A percentile compares a stretch with the other conserved stretches of the same genome.
These are phyloP conservation scores for Paedocypris sp. DNA, from an alignment of 2,113 vertebrate genomes.

Conservation along the genomic window DNA sequence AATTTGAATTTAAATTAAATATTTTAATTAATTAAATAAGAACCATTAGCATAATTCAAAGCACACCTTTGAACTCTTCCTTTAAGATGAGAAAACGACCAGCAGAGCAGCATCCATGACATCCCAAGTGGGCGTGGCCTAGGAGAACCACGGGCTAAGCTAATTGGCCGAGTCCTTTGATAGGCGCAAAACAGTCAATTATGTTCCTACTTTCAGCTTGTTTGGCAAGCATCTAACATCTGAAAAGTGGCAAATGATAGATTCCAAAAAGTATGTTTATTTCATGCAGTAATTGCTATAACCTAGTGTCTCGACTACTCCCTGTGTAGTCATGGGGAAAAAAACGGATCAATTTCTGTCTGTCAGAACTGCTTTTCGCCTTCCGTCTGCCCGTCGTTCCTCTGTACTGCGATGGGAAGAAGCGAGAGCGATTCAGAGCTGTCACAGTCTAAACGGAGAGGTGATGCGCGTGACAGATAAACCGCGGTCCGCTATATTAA, in stretches of 20 bases:
- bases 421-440: conserved; percentile 5
- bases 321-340: not conserved
- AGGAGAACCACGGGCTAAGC: not conserved
- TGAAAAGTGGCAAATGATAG: not conserved
- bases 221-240: not conserved
- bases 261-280: not conserved
- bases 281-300: not conserved
- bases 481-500: conserved; percentile 12
- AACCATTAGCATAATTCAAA: no score
- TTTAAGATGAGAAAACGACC: not conserved
- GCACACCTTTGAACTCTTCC: not conserved
- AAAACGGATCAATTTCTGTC: no score
- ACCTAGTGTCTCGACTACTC: not conserved
- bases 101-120: not conserved
- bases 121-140: not conserved
- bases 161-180: not conserved
- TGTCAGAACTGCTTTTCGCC: no score
- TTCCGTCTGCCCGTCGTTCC: not conserved
- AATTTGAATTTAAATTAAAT: no score
- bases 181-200: not conserved
- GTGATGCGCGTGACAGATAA: not conserved
- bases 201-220: not conserved
- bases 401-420: not conserved
- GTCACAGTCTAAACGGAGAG: conserved; percentile 17
- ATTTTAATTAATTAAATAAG: no score